Percentiles rank a stretch among this genome's conserved stretches.
Conservation (phyloP, 2,797 vertebrate genomes). For the Crocodylus rhombifer region DNA sequence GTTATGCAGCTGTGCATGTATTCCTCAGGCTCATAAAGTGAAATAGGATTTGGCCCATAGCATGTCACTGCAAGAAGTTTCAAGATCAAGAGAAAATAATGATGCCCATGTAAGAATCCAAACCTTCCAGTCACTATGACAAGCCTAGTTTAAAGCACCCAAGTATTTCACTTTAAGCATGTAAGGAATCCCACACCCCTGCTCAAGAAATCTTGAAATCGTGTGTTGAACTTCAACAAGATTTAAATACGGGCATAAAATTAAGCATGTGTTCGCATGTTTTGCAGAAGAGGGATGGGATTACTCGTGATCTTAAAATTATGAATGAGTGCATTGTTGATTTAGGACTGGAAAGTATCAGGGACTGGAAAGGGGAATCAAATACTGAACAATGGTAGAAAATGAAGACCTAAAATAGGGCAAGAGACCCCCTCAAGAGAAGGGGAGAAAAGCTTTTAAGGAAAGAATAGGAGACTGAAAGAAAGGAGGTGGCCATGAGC, state of each 20-base stretch:
- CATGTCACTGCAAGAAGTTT: too few relatives aligned
- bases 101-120: background rate
- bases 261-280: constrained; percentile 7
- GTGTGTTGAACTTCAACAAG: constrained; percentile 60
- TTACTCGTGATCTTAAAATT: rapidly evolving
- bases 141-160: too few relatives aligned
- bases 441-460: constrained; percentile 6
- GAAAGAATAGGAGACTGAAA: background rate
- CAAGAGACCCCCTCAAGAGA: background rate
- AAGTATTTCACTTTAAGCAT: background rate
- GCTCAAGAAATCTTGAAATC: constrained; percentile 15
- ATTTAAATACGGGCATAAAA: constrained; percentile 35
- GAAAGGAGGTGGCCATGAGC: background rate
- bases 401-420: background rate
- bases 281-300: constrained; percentile 9
- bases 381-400: background rate
- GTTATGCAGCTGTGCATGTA: too few relatives aligned
- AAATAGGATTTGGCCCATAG: too few relatives aligned
- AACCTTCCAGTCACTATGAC: background rate
- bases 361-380: background rate
- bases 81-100: background rate
- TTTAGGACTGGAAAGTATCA: background rate
- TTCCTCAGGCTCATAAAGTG: too few relatives aligned
- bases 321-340: background rate
- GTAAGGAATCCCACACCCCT: background rate